Evolutionary conservation across 1,140 invertebrate genomes (phyloP).

Genomic region (Anagrus nilaparvatae): DNA sequence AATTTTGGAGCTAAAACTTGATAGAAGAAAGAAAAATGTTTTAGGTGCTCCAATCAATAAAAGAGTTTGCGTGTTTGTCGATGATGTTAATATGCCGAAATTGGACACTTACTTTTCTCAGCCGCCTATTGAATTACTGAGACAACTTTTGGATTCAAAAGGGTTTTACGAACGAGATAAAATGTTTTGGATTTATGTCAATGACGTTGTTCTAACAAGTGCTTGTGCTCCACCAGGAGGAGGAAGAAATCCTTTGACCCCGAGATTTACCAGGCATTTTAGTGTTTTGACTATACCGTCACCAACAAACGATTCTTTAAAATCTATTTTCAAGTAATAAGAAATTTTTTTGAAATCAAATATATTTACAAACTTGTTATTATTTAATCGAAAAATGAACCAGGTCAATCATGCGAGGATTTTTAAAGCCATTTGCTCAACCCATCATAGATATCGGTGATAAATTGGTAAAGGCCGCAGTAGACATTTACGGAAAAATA

Average conservation of each 20-base stretch:
- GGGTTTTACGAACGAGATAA: slow-evolving; percentile 80
- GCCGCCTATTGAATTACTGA: slow-evolving; percentile 78
- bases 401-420: slow-evolving; percentile 59
- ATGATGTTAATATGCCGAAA: slow-evolving; percentile 87
- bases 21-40: slow-evolving; percentile 69
- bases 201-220: slow-evolving; percentile 69
- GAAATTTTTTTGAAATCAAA: slow-evolving; percentile 7
- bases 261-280: slow-evolving; percentile 77
- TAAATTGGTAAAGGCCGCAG: slow-evolving; percentile 64
- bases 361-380: slow-evolving; percentile 3
- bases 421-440: slow-evolving; percentile 63
- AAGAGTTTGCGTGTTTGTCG: slow-evolving; percentile 76
- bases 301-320: slow-evolving; percentile 63
- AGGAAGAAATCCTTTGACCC: slow-evolving; percentile 73
- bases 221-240: slow-evolving; percentile 85
- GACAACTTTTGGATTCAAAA: slow-evolving; percentile 72
- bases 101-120: slow-evolving; percentile 78
- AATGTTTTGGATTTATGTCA: slow-evolving; percentile 76
- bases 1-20: slow-evolving; percentile 69
- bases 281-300: slow-evolving; percentile 65
- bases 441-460: slow-evolving; percentile 60
- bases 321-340: slow-evolving; percentile 64
- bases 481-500: slow-evolving; percentile 71
- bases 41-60: slow-evolving; percentile 79
- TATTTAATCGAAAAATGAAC: slow-evolving; percentile 1